Conservation (phyloP, 2,888 invertebrate species). For the Tryphoninae sp. region DNA sequence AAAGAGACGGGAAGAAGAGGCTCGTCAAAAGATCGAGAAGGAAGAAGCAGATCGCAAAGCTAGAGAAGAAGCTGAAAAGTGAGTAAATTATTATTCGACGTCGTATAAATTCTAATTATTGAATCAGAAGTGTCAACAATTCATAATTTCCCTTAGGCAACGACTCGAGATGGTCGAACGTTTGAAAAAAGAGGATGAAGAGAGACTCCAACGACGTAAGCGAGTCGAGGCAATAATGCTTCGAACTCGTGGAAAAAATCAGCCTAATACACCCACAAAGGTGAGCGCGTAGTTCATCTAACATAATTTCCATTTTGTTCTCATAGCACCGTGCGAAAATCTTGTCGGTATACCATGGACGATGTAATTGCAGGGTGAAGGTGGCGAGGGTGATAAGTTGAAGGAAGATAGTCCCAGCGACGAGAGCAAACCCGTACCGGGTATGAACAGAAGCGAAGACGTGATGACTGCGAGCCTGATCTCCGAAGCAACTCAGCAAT, state of each 20-base stretch:
- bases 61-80: conserved; percentile 91
- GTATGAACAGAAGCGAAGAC: conserved; percentile 74
- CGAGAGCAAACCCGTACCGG: conserved; percentile 75
- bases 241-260: conserved; percentile 87
- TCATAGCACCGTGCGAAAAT: conserved; percentile 1
- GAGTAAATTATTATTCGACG: conserved; percentile 41
- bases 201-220: conserved; percentile 93
- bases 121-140: background rate
- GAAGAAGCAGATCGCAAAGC: conserved; percentile 91
- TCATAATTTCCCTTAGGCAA: conserved; percentile 81
- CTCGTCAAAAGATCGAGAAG: conserved; percentile 85
- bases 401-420: conserved; percentile 79
- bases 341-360: background rate
- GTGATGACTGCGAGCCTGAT: conserved; percentile 80
- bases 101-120: background rate
- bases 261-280: conserved; percentile 81
- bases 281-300: conserved; percentile 69
- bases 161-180: conserved; percentile 92
- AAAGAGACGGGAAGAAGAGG: conserved; percentile 86
- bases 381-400: conserved; percentile 77
- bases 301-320: conserved; percentile 16
- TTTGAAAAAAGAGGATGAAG: conserved; percentile 93
- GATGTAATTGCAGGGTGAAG: conserved; percentile 72
- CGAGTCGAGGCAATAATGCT: conserved; percentile 96
- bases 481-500: conserved; percentile 80